Evolutionary conservation across 2,797 vertebrate species (phyloP), one percentile per base, ranked within the genome.

Genomic region (Urosaurus nigricauda): DNA sequence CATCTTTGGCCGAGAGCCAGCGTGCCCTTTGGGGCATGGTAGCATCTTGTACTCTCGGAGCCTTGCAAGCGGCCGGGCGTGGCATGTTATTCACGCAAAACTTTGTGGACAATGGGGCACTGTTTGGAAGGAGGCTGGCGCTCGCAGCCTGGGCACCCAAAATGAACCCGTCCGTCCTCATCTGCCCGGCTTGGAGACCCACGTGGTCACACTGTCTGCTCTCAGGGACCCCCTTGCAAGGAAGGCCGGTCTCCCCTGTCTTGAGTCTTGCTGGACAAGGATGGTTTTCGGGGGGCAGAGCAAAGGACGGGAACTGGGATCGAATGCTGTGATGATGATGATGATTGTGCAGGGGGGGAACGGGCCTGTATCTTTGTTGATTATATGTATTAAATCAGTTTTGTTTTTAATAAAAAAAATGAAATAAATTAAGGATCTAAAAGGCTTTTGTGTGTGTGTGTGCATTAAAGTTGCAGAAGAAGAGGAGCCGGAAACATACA

Each of bases 361-460:
- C 40, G 16, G 56, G n/a, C 47, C 68, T 65, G 70, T 74, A 43
- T 16, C 8, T 40, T 74, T 65, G 11, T 32, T 53, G 17, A 68
- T 29, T 68, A 68, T 65, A 65, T 65, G 24, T 65, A 65, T 79
- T 68, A 86, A 81, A 53, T 53, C 9, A 13, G 13, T 53, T 82
- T 88, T 82, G 58, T 82, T 89, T 86, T 86, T 82, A 89, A 89
- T 86, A 56, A 84, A 84, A 84, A 73, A 53, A 86, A 68, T 26
- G 9, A 65, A 71, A 43, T 32, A 1, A 21, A n/a, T 5, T 26
- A 82, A 74, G n/a, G 26, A 79, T 35, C 56, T 37, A 53, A 68
- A 70, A 32, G 35, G 21, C 3, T 32, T 58, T 29, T 71, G 82
- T 58, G 4, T 26, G 16, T 16, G 3, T 75, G 19, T 74, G 13